A percentile compares a stretch with the other conserved stretches of the same genome.
phyloP scores from a whole-genome alignment of 2,797 vertebrate genomes.

The Urosaurus nigricauda region DNA sequence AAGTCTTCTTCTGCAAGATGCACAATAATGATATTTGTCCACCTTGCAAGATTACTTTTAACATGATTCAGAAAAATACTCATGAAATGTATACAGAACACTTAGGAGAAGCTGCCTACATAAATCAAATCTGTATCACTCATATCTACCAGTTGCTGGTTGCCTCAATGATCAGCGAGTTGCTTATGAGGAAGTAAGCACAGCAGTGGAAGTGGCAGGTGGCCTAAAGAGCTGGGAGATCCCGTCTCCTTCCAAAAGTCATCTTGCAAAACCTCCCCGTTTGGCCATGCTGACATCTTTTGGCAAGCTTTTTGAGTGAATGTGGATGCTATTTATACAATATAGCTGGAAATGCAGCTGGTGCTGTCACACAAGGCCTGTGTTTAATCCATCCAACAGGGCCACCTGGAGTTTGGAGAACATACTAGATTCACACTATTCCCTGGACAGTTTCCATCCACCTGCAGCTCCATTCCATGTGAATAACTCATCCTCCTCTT shows the following conservation, averaged over 20 bases:
- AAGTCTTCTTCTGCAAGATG: background rate
- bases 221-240: background rate
- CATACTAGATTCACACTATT: background rate
- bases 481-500: background rate
- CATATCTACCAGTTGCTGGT: background rate
- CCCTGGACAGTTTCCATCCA: background rate
- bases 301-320: background rate
- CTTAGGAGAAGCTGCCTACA: background rate
- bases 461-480: background rate
- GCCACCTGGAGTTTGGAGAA: background rate
- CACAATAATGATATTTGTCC: slow-evolving; percentile 1
- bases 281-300: background rate
- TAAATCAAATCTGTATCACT: background rate
- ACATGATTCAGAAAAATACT: background rate
- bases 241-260: background rate
- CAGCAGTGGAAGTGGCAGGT: background rate
- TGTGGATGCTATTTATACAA: background rate
- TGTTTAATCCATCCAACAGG: background rate
- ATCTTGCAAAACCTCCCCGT: background rate
- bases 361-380: background rate
- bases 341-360: background rate
- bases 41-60: background rate
- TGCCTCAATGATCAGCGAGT: background rate
- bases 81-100: background rate
- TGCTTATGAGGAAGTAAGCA: background rate